Evolutionary conservation across 2,113 vertebrate genomes (phyloP).

Genomic region (Oxyruncus cristatus): DNA sequence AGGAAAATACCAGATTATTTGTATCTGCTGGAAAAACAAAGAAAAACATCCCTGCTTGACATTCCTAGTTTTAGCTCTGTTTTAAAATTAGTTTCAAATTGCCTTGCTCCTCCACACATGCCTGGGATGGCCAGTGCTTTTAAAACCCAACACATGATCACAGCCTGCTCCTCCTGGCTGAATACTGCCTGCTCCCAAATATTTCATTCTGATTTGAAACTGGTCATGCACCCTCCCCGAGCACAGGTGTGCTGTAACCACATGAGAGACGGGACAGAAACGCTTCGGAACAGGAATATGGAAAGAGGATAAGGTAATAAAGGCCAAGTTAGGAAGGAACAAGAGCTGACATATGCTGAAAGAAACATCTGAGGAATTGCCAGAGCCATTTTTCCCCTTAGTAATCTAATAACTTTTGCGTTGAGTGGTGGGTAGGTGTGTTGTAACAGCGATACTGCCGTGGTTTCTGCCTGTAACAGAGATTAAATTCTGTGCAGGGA

Average conservation of each 20-base stretch:
- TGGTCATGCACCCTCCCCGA: not conserved
- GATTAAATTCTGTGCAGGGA: conserved; percentile 17
- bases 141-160: not conserved
- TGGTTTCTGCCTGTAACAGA: not conserved
- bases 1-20: not conserved
- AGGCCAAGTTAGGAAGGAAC: not conserved
- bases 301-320: not conserved
- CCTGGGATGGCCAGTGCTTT: not conserved
- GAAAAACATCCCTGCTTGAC: not conserved
- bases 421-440: not conserved
- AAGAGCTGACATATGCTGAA: not conserved
- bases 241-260: not conserved
- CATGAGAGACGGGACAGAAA: not conserved
- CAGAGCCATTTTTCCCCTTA: not conserved
- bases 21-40: not conserved
- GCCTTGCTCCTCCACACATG: fast-evolving
- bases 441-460: not conserved
- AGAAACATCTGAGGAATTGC: conserved; percentile 26
- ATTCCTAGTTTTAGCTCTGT: not conserved
- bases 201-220: not conserved
- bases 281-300: not conserved
- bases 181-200: not conserved
- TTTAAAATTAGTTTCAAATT: not conserved
- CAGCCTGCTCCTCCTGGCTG: not conserved
- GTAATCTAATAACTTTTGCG: conserved; percentile 15